A percentile compares a stretch with the other conserved stretches of the same genome.
Conservation (phyloP, 2,113 vertebrate species). For the Apaloderma vittatum region DNA sequence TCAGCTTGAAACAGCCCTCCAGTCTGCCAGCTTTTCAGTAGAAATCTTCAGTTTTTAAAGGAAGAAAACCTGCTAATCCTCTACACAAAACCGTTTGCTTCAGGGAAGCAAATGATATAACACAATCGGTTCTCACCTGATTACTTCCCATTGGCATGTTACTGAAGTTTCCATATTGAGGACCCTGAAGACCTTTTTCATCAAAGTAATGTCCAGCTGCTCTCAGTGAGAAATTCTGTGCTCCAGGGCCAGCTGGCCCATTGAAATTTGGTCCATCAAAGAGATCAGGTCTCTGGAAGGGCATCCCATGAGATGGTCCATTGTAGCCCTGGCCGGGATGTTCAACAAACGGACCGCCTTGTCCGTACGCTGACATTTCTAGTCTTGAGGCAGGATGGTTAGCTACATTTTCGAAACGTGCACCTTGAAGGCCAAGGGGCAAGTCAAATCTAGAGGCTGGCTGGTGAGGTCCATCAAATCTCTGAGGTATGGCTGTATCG, state of each 20-base stretch:
- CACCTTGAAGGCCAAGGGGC: slow-evolving; percentile 80
- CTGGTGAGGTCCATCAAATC: slow-evolving; percentile 85
- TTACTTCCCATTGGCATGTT: slow-evolving; percentile 77
- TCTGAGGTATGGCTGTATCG: slow-evolving; percentile 81
- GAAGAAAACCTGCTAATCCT: not conserved
- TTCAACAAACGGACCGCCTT: slow-evolving; percentile 83
- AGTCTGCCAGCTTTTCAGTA: not conserved
- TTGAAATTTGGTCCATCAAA: slow-evolving; percentile 88
- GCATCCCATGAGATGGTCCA: slow-evolving; percentile 80
- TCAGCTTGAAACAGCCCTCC: not conserved
- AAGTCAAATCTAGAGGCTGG: slow-evolving; percentile 82
- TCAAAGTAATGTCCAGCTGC: slow-evolving; percentile 86
- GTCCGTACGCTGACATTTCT: slow-evolving; percentile 80
- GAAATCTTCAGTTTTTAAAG: not conserved
- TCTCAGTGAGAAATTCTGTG: slow-evolving; percentile 81
- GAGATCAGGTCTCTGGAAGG: slow-evolving; percentile 83
- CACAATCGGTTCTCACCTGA: slow-evolving; percentile 76
- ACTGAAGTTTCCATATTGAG: slow-evolving; percentile 81
- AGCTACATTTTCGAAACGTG: slow-evolving; percentile 80
- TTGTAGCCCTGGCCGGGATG: slow-evolving; percentile 84
- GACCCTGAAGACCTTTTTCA: slow-evolving; percentile 82
- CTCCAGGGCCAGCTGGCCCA: slow-evolving; percentile 81
- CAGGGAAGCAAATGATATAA: not conserved
- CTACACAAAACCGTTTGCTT: not conserved
- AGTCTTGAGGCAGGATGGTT: slow-evolving; percentile 82